Evolutionary conservation across 2,888 invertebrate genomes (phyloP).

Genomic region (Phortica magna): DNA sequence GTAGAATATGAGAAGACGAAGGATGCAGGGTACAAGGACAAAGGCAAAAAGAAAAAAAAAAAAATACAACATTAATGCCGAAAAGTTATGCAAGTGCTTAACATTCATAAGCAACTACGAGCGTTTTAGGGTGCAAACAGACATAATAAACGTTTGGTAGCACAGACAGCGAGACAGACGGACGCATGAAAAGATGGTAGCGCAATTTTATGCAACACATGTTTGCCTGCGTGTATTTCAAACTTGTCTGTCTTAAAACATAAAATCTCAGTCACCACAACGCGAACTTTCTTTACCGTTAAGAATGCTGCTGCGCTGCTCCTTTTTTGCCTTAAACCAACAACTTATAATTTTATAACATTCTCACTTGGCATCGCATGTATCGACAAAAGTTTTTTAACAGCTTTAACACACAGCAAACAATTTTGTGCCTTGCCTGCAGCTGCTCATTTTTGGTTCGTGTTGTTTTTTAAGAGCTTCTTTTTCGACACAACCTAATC

Average conservation of each 20-base stretch:
- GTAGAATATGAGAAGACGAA: constrained; percentile 13
- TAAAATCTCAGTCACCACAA: too few relatives aligned
- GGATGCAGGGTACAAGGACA: constrained; percentile 50
- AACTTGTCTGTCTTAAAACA: too few relatives aligned
- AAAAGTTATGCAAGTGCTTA: constrained; percentile 57
- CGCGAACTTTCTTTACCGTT: too few relatives aligned
- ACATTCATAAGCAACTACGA: constrained; percentile 59
- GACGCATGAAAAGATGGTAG: constrained; percentile 32
- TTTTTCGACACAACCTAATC: background rate
- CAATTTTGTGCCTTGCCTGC: constrained; percentile 47
- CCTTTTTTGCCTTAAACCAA: background rate
- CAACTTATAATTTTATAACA: too few relatives aligned
- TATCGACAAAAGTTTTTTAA: constrained; percentile 62
- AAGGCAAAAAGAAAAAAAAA: constrained; percentile 40
- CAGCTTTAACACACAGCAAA: constrained; percentile 54
- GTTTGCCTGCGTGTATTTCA: too few relatives aligned
- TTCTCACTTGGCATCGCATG: constrained; percentile 49
- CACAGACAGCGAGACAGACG: constrained; percentile 48
- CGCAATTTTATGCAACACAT: too few relatives aligned
- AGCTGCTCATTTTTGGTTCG: constrained; percentile 35
- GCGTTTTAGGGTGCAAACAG: background rate
- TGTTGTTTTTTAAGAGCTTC: constrained; percentile 26
- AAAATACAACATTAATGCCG: constrained; percentile 1
- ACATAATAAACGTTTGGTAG: constrained; percentile 28
- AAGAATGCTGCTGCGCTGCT: too few relatives aligned